Base-by-base conservation (phyloP, 1,140 invertebrate species). In the Tribolium castaneum region DNA sequence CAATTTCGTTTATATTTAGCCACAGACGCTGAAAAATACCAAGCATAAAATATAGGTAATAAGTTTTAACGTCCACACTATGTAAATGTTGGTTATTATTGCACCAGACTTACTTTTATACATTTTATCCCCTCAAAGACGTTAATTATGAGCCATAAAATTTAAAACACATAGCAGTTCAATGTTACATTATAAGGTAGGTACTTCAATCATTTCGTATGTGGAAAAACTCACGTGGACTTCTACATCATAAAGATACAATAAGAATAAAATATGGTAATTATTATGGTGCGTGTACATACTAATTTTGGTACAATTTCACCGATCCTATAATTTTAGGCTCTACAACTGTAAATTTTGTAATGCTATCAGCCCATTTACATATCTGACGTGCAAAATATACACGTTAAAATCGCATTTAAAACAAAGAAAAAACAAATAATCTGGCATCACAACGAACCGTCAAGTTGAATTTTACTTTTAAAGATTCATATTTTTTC, bases 111-210 rank as follows among this genome's bases (percentile, higher is more conserved):
- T 35, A 54, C 49, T 73, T 72, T 72, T 72, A 54, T 54, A 73
- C 52, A 73, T 52, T 54, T 73, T 73, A 73, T 73, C 49, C 71
- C 71, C 71, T 73, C 49, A 66, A 51, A 73, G 49, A 73, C 71
- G 71, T 73, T 73, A 73, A 73, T 73, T 73, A 73, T 73, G 71
- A 54, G 52, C 52, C 71, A 73, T 73, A 73, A 73, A 73, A 73
- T 73, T 73, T 73, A 52, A 73, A 73, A 73, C 71, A 73, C 52
- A 73, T 73, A 73, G 49, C 34, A 73, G 52, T 73, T 73, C 52
- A 73, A 51, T 73, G 52, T 52, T 52, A 50, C 71, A 73, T 73
- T 73, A 54, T 73, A 73, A 45, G 59, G 59, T 66, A 35, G 30
- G 30, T 66, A 35, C 59, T 34, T 66, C 10, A 14, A 66, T 14